phyloP scores from a whole-genome alignment of 2,888 invertebrate species.

The Clusia tigrina region DNA sequence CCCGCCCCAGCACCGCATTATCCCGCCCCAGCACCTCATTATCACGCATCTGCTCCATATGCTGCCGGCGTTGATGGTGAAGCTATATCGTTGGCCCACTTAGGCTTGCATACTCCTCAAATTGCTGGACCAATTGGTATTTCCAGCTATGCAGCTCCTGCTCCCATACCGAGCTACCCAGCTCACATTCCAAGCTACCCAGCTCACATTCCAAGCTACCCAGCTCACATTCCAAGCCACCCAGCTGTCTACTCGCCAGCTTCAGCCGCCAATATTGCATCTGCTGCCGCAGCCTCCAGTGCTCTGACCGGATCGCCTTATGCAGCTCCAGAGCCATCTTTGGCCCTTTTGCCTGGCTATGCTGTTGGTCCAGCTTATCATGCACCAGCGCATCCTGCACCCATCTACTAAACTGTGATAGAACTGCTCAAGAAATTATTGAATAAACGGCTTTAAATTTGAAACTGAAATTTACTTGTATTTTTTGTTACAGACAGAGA shows the following conservation, averaged over 20 bases:
- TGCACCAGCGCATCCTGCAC: conserved; percentile 4
- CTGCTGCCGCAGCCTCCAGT: conserved; percentile 50
- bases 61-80: conserved; percentile 22
- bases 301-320: conserved; percentile 33
- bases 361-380: conserved; percentile 2
- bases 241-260: conserved; percentile 26
- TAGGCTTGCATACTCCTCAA: conserved; percentile 24
- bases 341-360: background rate
- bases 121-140: conserved; percentile 26
- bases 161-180: background rate
- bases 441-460: no score
- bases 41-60: conserved; percentile 4
- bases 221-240: no score
- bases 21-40: background rate
- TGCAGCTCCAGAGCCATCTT: conserved; percentile 16
- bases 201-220: background rate
- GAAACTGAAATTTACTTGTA: no score
- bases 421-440: no score
- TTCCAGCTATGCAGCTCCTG: conserved; percentile 19
- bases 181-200: background rate
- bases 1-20: conserved; percentile 21
- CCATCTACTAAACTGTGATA: background rate
- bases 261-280: conserved; percentile 35
- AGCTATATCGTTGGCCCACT: conserved; percentile 16
- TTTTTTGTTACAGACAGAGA: no score